A percentile compares a stretch with the other conserved stretches of the same genome.
These are phyloP conservation scores for Eurytoma adleriae DNA, from an alignment of 2,888 invertebrate species.

Conservation along the genomic window DNA sequence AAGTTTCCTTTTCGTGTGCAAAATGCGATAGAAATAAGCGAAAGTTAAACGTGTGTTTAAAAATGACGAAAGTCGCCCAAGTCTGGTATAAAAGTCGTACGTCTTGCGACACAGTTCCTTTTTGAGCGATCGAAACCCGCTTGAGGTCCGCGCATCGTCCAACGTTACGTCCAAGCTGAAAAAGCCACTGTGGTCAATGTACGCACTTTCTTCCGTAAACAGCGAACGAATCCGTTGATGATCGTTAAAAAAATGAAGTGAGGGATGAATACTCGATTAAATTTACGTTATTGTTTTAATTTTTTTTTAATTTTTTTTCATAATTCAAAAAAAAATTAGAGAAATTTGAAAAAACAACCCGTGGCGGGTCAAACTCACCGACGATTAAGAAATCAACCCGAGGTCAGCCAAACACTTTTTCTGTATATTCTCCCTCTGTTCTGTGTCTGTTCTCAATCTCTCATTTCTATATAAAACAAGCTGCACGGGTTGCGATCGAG, in stretches of 20 bases:
- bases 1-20: too few species aligned
- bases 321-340: constrained; percentile 58
- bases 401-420: constrained; percentile 73
- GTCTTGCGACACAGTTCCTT: constrained; percentile 42
- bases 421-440: constrained; percentile 71
- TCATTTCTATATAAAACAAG: constrained; percentile 71
- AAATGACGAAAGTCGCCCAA: constrained; percentile 44
- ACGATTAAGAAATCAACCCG: constrained; percentile 74
- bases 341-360: constrained; percentile 73
- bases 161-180: constrained; percentile 38
- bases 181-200: constrained; percentile 26
- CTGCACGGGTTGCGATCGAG: constrained; percentile 73
- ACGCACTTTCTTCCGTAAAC: constrained; percentile 24
- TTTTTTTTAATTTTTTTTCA: not conserved
- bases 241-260: constrained; percentile 49
- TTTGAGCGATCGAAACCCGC: constrained; percentile 37
- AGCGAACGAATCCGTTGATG: constrained; percentile 47
- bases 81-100: constrained; percentile 40
- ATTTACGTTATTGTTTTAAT: constrained; percentile 38
- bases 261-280: constrained; percentile 52
- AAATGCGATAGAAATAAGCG: constrained; percentile 31
- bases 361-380: constrained; percentile 75
- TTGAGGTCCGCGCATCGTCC: constrained; percentile 14
- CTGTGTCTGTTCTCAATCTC: constrained; percentile 73
- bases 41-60: constrained; percentile 23